Evolutionary conservation across 2,113 vertebrate genomes (phyloP).

Genomic region (Tyrannus savana): DNA sequence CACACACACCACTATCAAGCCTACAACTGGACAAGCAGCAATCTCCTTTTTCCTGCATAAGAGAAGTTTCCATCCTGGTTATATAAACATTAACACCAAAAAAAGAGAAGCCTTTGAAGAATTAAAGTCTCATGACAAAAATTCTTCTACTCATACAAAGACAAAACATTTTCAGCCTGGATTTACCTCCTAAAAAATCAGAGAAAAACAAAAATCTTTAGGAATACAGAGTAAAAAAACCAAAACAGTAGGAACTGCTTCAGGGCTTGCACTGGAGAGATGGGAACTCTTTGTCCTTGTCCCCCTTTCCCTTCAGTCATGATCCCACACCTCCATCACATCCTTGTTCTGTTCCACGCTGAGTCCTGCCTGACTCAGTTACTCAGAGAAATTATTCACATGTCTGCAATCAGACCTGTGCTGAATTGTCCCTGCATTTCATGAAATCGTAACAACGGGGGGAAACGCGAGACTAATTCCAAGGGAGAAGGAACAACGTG

Average conservation of each 20-base stretch:
- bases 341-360: background rate
- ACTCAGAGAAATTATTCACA: background rate
- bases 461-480: rapidly evolving
- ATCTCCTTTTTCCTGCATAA: background rate
- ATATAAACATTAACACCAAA: background rate
- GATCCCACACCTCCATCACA: background rate
- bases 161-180: background rate
- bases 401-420: background rate
- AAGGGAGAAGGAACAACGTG: background rate
- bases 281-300: background rate
- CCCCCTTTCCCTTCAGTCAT: background rate
- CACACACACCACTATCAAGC: background rate
- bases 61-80: background rate
- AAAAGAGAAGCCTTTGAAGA: background rate
- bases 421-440: background rate
- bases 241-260: background rate
- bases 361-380: background rate
- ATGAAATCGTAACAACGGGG: background rate
- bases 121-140: background rate
- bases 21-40: background rate
- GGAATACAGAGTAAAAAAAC: background rate
- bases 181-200: background rate
- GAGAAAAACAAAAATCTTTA: background rate
- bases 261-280: background rate
- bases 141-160: background rate